Percentiles rank a stretch among this genome's conserved stretches.
Conservation (phyloP, 2,113 vertebrate species). For the Pleuronectes platessa region DNA sequence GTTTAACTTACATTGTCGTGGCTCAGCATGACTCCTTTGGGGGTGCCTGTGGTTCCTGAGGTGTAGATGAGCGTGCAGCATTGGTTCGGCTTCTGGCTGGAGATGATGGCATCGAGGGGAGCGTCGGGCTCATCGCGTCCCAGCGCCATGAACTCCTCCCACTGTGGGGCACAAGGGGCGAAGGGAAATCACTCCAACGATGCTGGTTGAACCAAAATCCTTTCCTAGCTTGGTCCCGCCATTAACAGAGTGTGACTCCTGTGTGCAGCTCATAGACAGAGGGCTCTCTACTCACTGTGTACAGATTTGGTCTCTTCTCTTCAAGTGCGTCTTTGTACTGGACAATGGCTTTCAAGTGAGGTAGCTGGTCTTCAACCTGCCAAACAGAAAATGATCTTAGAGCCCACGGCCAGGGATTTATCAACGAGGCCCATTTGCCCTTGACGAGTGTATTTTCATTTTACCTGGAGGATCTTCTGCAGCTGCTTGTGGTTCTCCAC, state of each 20-base stretch:
- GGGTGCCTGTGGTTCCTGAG: slow-evolving; percentile 90
- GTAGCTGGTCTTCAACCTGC: slow-evolving; percentile 84
- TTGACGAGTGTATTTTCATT: background rate
- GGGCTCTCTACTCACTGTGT: slow-evolving; percentile 81
- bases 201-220: background rate
- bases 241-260: rapidly evolving
- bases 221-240: too few species aligned
- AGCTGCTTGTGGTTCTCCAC: slow-evolving; percentile 93
- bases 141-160: slow-evolving; percentile 91
- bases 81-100: slow-evolving; percentile 89
- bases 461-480: slow-evolving; percentile 92
- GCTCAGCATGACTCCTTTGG: slow-evolving; percentile 96
- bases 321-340: slow-evolving; percentile 86
- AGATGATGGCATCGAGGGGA: slow-evolving; percentile 81
- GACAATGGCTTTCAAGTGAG: slow-evolving; percentile 90
- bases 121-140: slow-evolving; percentile 78
- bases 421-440: background rate
- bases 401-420: too few species aligned
- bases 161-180: slow-evolving; percentile 75
- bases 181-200: background rate
- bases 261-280: too few species aligned
- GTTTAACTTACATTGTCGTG: slow-evolving; percentile 90
- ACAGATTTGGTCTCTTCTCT: slow-evolving; percentile 85
- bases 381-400: background rate
- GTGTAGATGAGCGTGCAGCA: slow-evolving; percentile 95